Percentiles rank a stretch among this genome's conserved stretches.
Evolutionary conservation across 2,113 vertebrate species (phyloP).

Genomic region (Notothenia coriiceps): DNA sequence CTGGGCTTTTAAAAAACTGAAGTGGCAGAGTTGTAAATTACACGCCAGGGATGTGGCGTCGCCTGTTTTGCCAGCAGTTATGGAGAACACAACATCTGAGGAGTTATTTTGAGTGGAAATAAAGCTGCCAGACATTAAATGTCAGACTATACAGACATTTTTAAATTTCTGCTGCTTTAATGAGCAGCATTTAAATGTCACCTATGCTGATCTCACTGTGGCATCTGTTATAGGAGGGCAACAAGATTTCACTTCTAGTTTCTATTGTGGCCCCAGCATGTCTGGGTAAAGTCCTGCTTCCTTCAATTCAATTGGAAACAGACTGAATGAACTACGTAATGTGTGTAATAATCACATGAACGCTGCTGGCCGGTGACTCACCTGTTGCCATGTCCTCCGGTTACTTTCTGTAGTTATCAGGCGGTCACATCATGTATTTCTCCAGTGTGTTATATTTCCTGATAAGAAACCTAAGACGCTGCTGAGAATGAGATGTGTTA

Average conservation of each 20-base stretch:
- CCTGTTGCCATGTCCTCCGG: conserved; percentile 13
- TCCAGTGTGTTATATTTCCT: not conserved
- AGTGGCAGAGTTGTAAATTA: conserved; percentile 43
- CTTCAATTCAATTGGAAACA: conserved; percentile 38
- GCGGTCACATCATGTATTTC: conserved; percentile 19
- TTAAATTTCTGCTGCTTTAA: conserved; percentile 13
- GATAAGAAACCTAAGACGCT: conserved; percentile 6
- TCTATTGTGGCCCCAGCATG: conserved; percentile 22
- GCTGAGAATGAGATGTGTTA: not conserved
- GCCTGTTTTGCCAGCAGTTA: conserved; percentile 27
- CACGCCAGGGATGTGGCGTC: conserved; percentile 37
- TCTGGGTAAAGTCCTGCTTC: conserved; percentile 41
- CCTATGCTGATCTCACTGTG: conserved; percentile 19
- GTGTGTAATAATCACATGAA: conserved; percentile 27
- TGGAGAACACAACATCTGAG: conserved; percentile 8
- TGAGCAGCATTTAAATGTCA: conserved; percentile 32
- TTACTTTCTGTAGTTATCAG: not conserved
- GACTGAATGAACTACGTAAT: conserved; percentile 3
- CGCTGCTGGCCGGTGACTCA: conserved; percentile 24
- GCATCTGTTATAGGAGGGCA: not conserved
- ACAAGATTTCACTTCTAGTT: conserved; percentile 27
- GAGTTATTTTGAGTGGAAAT: conserved; percentile 47
- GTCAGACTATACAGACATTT: conserved; percentile 46
- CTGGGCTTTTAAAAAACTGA: conserved; percentile 24
- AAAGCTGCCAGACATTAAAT: conserved; percentile 24